A percentile compares a stretch with the other conserved stretches of the same genome.
These are phyloP conservation scores for Solenopsis fugax DNA, from an alignment of 1,140 invertebrate genomes.

Conservation along the genomic window DNA sequence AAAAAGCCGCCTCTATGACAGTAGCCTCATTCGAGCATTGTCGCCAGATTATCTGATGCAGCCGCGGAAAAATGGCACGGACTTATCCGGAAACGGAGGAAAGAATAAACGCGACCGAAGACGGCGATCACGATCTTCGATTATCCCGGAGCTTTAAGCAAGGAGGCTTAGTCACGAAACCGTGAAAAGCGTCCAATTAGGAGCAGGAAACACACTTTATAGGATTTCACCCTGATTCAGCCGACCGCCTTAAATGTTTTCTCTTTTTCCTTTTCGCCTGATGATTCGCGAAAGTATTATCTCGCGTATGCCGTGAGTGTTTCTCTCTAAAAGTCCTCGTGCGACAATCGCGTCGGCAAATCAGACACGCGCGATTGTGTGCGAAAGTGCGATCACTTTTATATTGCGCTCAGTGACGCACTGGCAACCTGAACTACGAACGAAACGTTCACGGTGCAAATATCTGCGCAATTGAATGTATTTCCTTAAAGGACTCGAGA, in stretches of 20 bases:
- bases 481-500: neutral
- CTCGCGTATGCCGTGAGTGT: neutral
- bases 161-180: slow-evolving; percentile 74
- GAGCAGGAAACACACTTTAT: slow-evolving; percentile 71
- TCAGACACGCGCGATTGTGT: slow-evolving; percentile 40
- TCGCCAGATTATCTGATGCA: slow-evolving; percentile 25
- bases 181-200: slow-evolving; percentile 79
- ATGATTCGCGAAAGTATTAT: slow-evolving; percentile 64
- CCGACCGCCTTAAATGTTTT: slow-evolving; percentile 74
- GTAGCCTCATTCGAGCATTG: neutral
- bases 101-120: slow-evolving; percentile 44
- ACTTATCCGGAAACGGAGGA: slow-evolving; percentile 55
- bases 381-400: slow-evolving; percentile 42
- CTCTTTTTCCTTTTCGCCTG: slow-evolving; percentile 14
- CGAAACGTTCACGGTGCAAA: neutral
- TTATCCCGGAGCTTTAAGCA: slow-evolving; percentile 67
- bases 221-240: slow-evolving; percentile 69
- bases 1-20: neutral
- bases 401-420: neutral
- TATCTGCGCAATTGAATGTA: neutral
- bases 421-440: neutral
- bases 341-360: neutral
- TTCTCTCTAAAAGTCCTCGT: slow-evolving; percentile 13
- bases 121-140: slow-evolving; percentile 62
- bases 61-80: neutral